These are phyloP conservation scores for Bathynomus jamesi DNA, from an alignment of 1,140 invertebrate genomes.

Conservation along the genomic window DNA sequence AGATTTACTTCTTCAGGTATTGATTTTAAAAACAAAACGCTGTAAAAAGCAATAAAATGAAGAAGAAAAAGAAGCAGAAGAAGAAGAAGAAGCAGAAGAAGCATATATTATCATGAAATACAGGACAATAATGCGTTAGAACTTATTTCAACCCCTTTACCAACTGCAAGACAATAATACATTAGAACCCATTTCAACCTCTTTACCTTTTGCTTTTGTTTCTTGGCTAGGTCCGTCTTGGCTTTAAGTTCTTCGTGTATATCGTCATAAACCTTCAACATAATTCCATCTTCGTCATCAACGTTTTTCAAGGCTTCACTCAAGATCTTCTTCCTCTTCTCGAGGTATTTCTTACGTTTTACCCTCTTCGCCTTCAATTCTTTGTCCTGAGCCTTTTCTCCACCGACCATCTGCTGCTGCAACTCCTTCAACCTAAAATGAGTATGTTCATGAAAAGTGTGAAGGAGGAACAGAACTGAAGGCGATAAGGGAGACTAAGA, in stretches of 20 bases:
- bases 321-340: conserved; percentile 55
- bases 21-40: no score
- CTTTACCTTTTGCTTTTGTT: conserved; percentile 62
- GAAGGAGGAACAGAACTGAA: neutral
- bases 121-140: no score
- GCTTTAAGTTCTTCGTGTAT: conserved; percentile 66
- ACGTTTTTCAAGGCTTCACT: conserved; percentile 57
- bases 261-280: conserved; percentile 61
- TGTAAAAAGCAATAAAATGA: no score
- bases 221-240: conserved; percentile 62
- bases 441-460: no score
- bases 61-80: no score
- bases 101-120: no score
- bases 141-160: no score
- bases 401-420: conserved; percentile 67
- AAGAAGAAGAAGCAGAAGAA: no score
- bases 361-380: conserved; percentile 50
- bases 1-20: no score
- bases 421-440: conserved; percentile 50
- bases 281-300: conserved; percentile 59
- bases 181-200: no score
- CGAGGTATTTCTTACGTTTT: conserved; percentile 55
- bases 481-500: no score
- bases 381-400: conserved; percentile 63
- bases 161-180: no score